Base-by-base conservation (phyloP, 2,113 vertebrate genomes). In the Tupaia chinensis region DNA sequence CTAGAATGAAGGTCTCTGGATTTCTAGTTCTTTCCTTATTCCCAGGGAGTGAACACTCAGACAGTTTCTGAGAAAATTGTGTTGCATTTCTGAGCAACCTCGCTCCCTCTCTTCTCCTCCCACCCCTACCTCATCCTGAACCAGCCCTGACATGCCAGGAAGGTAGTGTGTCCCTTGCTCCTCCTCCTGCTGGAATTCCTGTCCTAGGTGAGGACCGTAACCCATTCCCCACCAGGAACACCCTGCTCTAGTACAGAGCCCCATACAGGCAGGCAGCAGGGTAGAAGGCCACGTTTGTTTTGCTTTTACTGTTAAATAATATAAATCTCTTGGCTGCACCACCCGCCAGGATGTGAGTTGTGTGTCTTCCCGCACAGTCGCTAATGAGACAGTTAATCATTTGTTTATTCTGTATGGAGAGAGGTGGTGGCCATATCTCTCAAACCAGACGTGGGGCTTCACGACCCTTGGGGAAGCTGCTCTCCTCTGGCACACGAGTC, bases 361-460 rank as follows among this genome's bases (percentile, higher is more conserved):
- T 97, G 94, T 97, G 79, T 94, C 93, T 96, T 97, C 95, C 93
- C 0, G 76, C 96, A 95, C 77, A 96, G 95, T 95, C 19, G 7
- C 94, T 98, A 97, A 97, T 97, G 96, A 97, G 96, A 97, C 94
- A 96, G 97, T 96, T 97, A 97, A 97, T 97, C 97, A 95, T 96
- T 97, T 96, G 95, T 97, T 97, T 97, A 97, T 95, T 97, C 89
- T 95, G 90, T 96, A 78, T 70, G 58, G 70, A 74, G 87, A 81
- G 96, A 96, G 95, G 93, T 95, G 85, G 66, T 0, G 0, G 87
- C 95, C 53, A 0, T 97, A 97, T 98, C 96, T 97, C 94, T 93
- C 91, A 32, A 89, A 93, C 93, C 97, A 98, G 97, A 96, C 34
- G 7, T 0, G 1, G 83, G 87, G 56, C 72, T 93, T 65, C 27